Evolutionary conservation across 2,797 vertebrate species (phyloP).

Genomic region (Pipistrellus nathusii): DNA sequence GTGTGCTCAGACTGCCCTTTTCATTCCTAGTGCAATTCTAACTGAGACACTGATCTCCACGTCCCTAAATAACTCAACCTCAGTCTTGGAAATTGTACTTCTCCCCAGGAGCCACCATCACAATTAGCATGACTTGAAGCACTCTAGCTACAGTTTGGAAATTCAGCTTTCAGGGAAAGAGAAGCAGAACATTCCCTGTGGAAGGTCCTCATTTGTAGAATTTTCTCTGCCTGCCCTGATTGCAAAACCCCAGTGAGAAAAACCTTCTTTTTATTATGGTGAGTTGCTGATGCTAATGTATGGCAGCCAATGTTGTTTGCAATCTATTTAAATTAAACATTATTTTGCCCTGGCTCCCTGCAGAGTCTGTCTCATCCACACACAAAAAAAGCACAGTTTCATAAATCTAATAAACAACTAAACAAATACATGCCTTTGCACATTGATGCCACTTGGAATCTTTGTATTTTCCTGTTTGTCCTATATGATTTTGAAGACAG

Average conservation of each 20-base stretch:
- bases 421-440: constrained; percentile 37
- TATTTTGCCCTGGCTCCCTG: constrained; percentile 56
- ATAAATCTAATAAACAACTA: constrained; percentile 67
- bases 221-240: constrained; percentile 39
- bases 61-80: background rate
- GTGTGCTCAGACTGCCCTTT: background rate
- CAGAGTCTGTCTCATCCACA: constrained; percentile 24
- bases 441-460: constrained; percentile 34
- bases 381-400: background rate
- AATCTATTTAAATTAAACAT: constrained; percentile 73
- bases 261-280: constrained; percentile 49
- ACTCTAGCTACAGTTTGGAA: background rate
- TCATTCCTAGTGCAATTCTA: background rate
- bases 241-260: constrained; percentile 60
- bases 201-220: constrained; percentile 30
- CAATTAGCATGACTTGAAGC: constrained; percentile 42
- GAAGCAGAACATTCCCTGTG: background rate
- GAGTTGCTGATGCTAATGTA: constrained; percentile 63
- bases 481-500: constrained; percentile 27
- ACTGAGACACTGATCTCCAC: background rate
- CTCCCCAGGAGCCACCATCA: background rate
- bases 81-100: constrained; percentile 6
- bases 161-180: constrained; percentile 22
- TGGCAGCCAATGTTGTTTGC: constrained; percentile 52
- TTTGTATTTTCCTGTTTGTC: constrained; percentile 44